These are phyloP conservation scores for Leptinotarsa rubiginosa DNA, from an alignment of 2,888 invertebrate species.

Conservation along the genomic window DNA sequence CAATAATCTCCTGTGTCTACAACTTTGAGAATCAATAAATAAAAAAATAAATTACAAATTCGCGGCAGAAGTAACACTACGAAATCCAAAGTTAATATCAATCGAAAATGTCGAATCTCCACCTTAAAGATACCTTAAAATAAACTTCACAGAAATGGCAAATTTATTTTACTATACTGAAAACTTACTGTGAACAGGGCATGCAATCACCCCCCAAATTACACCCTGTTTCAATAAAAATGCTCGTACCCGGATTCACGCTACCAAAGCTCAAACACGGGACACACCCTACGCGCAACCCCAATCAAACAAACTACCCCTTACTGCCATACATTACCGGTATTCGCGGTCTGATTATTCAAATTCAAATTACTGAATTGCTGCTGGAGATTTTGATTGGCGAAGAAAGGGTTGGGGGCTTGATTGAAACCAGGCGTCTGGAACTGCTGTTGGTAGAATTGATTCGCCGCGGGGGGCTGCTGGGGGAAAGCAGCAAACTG, in stretches of 20 bases:
- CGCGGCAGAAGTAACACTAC: not conserved
- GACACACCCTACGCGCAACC: not conserved
- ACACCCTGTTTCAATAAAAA: not conserved
- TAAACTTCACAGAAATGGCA: conserved; percentile 18
- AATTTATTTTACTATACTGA: conserved; percentile 23
- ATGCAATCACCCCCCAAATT: not conserved
- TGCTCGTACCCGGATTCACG: not conserved
- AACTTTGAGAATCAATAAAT: conserved; percentile 19
- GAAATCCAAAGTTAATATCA: conserved; percentile 23
- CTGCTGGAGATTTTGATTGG: conserved; percentile 64
- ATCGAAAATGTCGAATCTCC: conserved; percentile 24
- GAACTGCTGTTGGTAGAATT: conserved; percentile 31
- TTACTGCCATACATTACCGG: conserved; percentile 64
- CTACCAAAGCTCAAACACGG: not conserved
- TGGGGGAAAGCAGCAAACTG: not conserved
- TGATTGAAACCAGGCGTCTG: conserved; percentile 17
- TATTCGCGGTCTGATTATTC: conserved; percentile 52
- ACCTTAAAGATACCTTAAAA: not conserved
- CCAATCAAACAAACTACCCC: not conserved
- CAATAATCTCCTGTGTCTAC: not conserved
- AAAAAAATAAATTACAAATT: conserved; percentile 4
- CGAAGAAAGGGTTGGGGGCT: conserved; percentile 60
- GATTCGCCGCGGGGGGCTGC: conserved; percentile 7
- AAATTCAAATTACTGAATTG: conserved; percentile 69
- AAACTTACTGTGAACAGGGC: conserved; percentile 9